Percentiles rank a stretch among this genome's conserved stretches.
These are phyloP conservation scores for Ochotona princeps DNA, from an alignment of 2,113 vertebrate genomes.

Conservation along the genomic window DNA sequence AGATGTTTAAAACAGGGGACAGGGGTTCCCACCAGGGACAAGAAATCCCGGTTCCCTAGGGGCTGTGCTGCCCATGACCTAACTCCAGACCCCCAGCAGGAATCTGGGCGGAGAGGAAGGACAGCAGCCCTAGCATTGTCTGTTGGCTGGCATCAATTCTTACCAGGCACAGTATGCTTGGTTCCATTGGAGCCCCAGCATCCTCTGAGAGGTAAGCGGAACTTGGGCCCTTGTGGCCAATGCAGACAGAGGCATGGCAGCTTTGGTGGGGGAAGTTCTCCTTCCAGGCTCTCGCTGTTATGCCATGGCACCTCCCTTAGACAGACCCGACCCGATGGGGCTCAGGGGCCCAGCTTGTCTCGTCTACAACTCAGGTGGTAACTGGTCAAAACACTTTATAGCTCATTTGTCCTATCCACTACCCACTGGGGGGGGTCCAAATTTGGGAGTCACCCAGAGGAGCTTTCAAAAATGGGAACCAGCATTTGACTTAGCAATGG, in stretches of 20 bases:
- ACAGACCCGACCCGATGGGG: no score
- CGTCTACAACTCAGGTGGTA: neutral
- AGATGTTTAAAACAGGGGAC: neutral
- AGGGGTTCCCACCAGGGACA: neutral
- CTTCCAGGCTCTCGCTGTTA: neutral
- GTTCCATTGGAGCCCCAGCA: neutral
- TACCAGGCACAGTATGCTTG: no score
- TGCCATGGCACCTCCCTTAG: neutral
- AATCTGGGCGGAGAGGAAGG: neutral
- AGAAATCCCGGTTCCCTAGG: neutral
- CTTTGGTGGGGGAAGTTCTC: neutral
- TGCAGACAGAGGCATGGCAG: neutral
- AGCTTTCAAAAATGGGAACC: neutral
- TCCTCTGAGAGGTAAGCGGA: neutral
- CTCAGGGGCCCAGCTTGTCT: neutral
- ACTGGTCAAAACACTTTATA: neutral
- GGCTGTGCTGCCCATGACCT: neutral
- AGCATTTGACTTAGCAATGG: no score
- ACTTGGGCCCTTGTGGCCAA: neutral
- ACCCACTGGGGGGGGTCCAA: neutral
- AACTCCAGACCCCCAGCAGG: neutral
- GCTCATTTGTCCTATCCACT: neutral
- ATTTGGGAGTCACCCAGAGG: neutral
- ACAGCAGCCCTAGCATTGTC: no score
- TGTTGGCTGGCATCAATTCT: no score